Base-by-base conservation (phyloP, 1,140 invertebrate genomes). In the Lerema accius region DNA sequence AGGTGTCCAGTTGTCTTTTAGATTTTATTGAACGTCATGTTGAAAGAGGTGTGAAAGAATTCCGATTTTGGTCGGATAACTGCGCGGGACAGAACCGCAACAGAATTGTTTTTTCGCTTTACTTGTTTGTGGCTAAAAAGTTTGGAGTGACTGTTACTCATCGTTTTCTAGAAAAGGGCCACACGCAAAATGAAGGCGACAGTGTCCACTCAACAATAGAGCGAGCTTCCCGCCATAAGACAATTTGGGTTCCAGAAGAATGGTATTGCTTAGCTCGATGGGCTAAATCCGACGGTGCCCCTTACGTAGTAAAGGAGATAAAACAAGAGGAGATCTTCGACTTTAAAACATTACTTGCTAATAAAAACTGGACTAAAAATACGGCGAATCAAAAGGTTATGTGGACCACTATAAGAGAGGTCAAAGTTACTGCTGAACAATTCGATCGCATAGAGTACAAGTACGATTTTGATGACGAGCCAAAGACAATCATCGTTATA, bases 321-420 rank as follows among this genome's bases (percentile, higher is more conserved):
- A 39, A 15, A 35, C 32, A 32, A 23, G 1, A 10, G 13, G 15
- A 59, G 16, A 19, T 59, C 11, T 46, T 59, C 11, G 43, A 26
- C 17, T 48, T 59, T 59, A 59, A 59, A 28, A 14, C 42, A 32
- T 19, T 53, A 16, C 32, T 59, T 37, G 17, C 11, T 19, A 59
- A 39, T 35, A 59, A 59, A 59, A 59, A 59, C 16, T 59, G 56
- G 28, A 59, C 26, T 32, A 59, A 46, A 59, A 19, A 59, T 45
- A 48, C 56, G 11, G 13, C 10, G 10, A 59, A 48, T 39, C 7
- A 48, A 35, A 48, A 43, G 13, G 16, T 37, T 15, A 3, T n/a
- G 14, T 48, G 43, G 28, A 45, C 40, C 13, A 11, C 7, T 51
- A 35, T 16, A 32, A 51, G 14, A 26, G 23, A 23, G 23, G 23